phyloP scores from a whole-genome alignment of 2,888 invertebrate species.

The Cybosia mesomella region DNA sequence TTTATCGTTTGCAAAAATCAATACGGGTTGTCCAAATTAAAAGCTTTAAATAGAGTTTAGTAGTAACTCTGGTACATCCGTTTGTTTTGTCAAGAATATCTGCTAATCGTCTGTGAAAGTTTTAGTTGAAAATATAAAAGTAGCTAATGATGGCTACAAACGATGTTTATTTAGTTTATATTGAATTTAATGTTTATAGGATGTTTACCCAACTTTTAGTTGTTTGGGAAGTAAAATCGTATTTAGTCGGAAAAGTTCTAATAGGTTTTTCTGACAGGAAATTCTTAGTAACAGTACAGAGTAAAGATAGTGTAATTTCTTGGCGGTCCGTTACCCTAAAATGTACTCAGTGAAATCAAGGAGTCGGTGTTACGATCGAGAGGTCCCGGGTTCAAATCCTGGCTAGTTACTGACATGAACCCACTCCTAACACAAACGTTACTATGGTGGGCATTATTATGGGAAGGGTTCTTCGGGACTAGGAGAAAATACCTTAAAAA shows the following conservation, averaged over 20 bases:
- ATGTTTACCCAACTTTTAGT: background rate
- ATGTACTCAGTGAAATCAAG: too few species aligned
- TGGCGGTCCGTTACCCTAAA: too few species aligned
- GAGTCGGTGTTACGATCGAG: too few species aligned
- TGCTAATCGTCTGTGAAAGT: conserved; percentile 1
- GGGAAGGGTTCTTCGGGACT: background rate
- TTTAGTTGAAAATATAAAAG: background rate
- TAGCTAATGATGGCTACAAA: conserved; percentile 7
- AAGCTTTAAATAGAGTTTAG: conserved; percentile 15
- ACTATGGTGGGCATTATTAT: too few species aligned
- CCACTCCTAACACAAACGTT: background rate
- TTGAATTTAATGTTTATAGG: background rate
- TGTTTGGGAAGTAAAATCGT: background rate
- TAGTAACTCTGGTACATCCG: conserved; percentile 12
- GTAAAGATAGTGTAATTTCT: too few species aligned
- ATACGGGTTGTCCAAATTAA: conserved; percentile 18
- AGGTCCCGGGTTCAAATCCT: too few species aligned
- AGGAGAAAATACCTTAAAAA: background rate
- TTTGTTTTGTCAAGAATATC: conserved; percentile 26
- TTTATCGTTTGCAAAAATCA: conserved; percentile 30
- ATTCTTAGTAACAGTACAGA: too few species aligned
- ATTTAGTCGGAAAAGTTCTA: background rate
- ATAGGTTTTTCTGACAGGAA: background rate
- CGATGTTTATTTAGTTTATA: conserved; percentile 3
- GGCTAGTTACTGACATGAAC: background rate